phyloP scores from a whole-genome alignment of 1,140 invertebrate genomes.

The Magallana ariakensis region DNA sequence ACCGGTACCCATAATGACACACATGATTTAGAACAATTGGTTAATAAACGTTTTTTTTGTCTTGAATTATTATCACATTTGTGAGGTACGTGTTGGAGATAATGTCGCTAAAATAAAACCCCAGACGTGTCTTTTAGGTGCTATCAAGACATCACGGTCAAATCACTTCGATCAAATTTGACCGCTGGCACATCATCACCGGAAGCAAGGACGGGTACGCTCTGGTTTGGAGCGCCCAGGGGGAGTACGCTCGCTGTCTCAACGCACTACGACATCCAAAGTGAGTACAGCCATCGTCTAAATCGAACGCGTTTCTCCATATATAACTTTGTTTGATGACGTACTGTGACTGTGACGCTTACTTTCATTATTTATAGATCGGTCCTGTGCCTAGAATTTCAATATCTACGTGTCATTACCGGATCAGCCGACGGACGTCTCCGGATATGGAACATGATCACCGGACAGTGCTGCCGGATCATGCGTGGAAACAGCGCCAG shows the following conservation, averaged over 20 bases:
- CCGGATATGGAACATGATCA: conserved; percentile 79
- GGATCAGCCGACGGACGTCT: conserved; percentile 79
- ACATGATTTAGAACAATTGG: too few species aligned
- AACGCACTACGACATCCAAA: conserved; percentile 77
- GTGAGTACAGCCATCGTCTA: conserved; percentile 64
- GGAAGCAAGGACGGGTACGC: conserved; percentile 78
- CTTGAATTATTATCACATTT: background rate
- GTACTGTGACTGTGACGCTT: too few species aligned
- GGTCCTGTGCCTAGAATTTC: conserved; percentile 78
- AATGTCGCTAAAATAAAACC: background rate
- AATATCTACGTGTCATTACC: conserved; percentile 78
- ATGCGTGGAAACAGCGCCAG: conserved; percentile 79
- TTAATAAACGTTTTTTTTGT: too few species aligned
- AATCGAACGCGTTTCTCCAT: too few species aligned
- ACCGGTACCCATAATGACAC: too few species aligned
- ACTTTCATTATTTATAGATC: conserved; percentile 66
- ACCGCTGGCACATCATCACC: conserved; percentile 78
- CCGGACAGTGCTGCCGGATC: conserved; percentile 78
- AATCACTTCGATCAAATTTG: conserved; percentile 78
- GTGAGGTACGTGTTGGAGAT: background rate
- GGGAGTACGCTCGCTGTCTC: conserved; percentile 75
- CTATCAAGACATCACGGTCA: conserved; percentile 76
- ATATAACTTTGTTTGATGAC: too few species aligned
- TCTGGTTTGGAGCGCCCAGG: conserved; percentile 76
- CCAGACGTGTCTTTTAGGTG: conserved; percentile 65